Percentiles rank a stretch among this genome's conserved stretches.
Conservation (phyloP, 2,888 invertebrate species). For the Halictus quadricinctus region DNA sequence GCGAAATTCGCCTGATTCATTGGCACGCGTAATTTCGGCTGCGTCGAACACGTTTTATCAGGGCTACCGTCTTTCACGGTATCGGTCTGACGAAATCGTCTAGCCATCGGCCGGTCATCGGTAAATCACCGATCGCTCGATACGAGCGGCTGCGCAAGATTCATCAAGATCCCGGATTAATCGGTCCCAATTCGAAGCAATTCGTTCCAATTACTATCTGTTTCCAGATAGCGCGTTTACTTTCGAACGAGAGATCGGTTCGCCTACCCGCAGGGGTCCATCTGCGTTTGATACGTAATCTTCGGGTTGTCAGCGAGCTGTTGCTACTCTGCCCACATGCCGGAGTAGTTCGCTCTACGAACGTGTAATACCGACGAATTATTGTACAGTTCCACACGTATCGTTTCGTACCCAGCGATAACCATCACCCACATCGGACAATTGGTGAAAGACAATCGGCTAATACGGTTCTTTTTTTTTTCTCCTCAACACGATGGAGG, state of each 20-base stretch:
- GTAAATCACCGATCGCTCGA: slow-evolving; percentile 61
- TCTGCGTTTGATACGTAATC: slow-evolving; percentile 54
- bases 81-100: slow-evolving; percentile 4
- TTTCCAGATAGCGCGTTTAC: slow-evolving; percentile 69
- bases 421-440: slow-evolving; percentile 77
- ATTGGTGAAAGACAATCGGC: slow-evolving; percentile 80
- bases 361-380: slow-evolving; percentile 56
- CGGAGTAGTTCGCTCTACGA: slow-evolving; percentile 22
- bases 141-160: slow-evolving; percentile 53
- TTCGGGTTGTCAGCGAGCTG: slow-evolving; percentile 15
- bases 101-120: slow-evolving; percentile 4
- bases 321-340: slow-evolving; percentile 53
- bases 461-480: slow-evolving; percentile 74
- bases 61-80: background rate
- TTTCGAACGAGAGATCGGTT: slow-evolving; percentile 58
- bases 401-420: slow-evolving; percentile 64
- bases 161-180: slow-evolving; percentile 63
- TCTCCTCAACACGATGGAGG: slow-evolving; percentile 77
- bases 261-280: slow-evolving; percentile 72
- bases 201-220: slow-evolving; percentile 69
- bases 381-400: slow-evolving; percentile 54
- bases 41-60: slow-evolving; percentile 10
- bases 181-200: slow-evolving; percentile 67
- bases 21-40: background rate
- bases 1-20: background rate